These are phyloP conservation scores for Gonocerus acuteangulatus DNA, from an alignment of 2,888 invertebrate genomes.

Conservation along the genomic window DNA sequence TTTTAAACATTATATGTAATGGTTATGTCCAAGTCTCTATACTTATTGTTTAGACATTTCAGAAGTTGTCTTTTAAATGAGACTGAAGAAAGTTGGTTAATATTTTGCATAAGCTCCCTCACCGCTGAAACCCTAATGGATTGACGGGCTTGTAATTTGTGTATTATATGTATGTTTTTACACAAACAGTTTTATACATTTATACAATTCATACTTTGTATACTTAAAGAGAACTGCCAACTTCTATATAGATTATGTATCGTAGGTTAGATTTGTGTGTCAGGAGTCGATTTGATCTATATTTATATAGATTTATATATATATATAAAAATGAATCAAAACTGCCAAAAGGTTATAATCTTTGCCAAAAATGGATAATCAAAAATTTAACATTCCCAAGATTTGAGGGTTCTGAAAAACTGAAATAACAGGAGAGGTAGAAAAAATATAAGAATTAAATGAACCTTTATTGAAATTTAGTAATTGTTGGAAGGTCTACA, in stretches of 20 bases:
- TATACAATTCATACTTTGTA: conserved; percentile 26
- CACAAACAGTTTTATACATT: conserved; percentile 25
- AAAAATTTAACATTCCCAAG: conserved; percentile 17
- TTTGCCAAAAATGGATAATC: conserved; percentile 26
- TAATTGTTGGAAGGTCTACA: too few relatives aligned
- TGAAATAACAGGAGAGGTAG: not conserved
- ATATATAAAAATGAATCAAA: conserved; percentile 18
- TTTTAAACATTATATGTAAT: not conserved
- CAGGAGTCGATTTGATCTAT: conserved; percentile 14
- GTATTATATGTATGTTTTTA: conserved; percentile 22
- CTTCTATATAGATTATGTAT: conserved; percentile 11
- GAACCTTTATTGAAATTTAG: too few relatives aligned
- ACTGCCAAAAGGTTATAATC: conserved; percentile 12
- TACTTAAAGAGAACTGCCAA: conserved; percentile 20
- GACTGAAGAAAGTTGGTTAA: conserved; percentile 17
- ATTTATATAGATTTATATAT: conserved; percentile 5
- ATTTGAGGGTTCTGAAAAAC: conserved; percentile 2
- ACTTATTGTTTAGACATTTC: not conserved
- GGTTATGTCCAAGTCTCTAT: not conserved
- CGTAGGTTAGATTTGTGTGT: conserved; percentile 14
- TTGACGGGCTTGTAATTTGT: conserved; percentile 10
- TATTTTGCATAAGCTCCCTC: not conserved
- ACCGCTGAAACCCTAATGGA: conserved; percentile 4
- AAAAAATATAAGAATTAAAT: too few relatives aligned
- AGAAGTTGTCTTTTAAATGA: conserved; percentile 13